These are phyloP conservation scores for Anarrhichthys ocellatus DNA, from an alignment of 2,113 vertebrate species.

Conservation along the genomic window DNA sequence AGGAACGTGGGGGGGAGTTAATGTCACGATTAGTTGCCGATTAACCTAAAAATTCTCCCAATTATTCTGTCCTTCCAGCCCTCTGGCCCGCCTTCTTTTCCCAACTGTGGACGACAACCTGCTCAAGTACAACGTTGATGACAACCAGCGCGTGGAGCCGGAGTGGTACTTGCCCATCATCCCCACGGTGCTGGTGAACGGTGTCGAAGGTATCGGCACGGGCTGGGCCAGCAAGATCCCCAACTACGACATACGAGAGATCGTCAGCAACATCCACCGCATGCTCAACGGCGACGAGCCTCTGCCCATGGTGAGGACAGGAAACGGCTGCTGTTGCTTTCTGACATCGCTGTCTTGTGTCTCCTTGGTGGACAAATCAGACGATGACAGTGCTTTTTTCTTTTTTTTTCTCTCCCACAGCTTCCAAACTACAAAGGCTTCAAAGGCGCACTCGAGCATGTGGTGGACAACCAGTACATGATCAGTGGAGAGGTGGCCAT, in stretches of 20 bases:
- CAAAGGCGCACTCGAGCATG: slow-evolving; percentile 91
- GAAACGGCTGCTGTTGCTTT: neutral
- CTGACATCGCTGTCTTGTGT: neutral
- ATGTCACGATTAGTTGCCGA: neutral
- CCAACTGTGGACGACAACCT: slow-evolving; percentile 91
- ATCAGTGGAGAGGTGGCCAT: slow-evolving; percentile 94
- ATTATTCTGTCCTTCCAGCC: slow-evolving; percentile 71
- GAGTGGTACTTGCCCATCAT: slow-evolving; percentile 99
- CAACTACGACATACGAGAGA: slow-evolving; percentile 92
- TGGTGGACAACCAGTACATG: slow-evolving; percentile 91
- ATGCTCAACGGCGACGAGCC: slow-evolving; percentile 92
- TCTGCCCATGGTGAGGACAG: slow-evolving; percentile 88
- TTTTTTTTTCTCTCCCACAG: slow-evolving; percentile 69
- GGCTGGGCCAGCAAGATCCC: slow-evolving; percentile 97
- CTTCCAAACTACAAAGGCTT: slow-evolving; percentile 96
- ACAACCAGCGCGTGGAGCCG: slow-evolving; percentile 96
- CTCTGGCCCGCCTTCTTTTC: slow-evolving; percentile 91
- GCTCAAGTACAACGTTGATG: slow-evolving; percentile 93
- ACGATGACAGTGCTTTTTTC: fast-evolving
- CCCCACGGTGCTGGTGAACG: slow-evolving; percentile 93
- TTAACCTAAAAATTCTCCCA: neutral
- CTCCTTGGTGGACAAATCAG: neutral
- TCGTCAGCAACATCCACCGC: slow-evolving; percentile 91
- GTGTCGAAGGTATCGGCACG: slow-evolving; percentile 95
- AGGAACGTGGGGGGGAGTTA: neutral